Conservation (phyloP, 2,113 vertebrate genomes). For the Phoenicopterus ruber region DNA sequence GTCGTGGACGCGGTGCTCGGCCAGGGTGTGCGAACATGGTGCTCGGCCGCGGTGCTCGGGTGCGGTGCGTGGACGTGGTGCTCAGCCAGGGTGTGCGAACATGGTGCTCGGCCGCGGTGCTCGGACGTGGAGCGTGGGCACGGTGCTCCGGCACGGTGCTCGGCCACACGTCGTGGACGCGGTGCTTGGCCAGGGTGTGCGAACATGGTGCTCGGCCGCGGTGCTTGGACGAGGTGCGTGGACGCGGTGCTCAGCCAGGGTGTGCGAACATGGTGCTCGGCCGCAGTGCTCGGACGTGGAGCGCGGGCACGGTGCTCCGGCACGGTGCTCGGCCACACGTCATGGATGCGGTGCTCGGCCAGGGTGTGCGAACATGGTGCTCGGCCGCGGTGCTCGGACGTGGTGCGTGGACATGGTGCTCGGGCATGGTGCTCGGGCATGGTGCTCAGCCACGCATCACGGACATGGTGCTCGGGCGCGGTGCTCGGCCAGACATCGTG, state of each 20-base stretch:
- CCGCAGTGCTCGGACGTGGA: background rate
- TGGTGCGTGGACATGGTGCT: background rate
- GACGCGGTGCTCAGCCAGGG: background rate
- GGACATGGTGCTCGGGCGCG: background rate
- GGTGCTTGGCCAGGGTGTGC: background rate
- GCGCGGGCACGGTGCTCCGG: background rate
- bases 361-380: background rate
- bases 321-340: background rate
- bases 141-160: background rate
- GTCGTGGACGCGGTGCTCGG: no score
- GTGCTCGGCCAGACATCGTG: background rate
- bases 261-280: background rate
- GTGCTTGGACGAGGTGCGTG: background rate
- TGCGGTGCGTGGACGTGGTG: background rate
- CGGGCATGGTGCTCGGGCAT: background rate
- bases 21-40: background rate
- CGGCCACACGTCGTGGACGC: no score
- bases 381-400: accelerated
- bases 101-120: background rate
- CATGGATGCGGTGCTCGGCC: background rate
- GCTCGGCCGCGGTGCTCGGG: background rate
- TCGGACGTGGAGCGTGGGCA: background rate
- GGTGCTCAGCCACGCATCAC: background rate
- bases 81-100: background rate
- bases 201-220: background rate